phyloP scores from a whole-genome alignment of 1,140 invertebrate genomes.

The Wiebesia pumilae region DNA sequence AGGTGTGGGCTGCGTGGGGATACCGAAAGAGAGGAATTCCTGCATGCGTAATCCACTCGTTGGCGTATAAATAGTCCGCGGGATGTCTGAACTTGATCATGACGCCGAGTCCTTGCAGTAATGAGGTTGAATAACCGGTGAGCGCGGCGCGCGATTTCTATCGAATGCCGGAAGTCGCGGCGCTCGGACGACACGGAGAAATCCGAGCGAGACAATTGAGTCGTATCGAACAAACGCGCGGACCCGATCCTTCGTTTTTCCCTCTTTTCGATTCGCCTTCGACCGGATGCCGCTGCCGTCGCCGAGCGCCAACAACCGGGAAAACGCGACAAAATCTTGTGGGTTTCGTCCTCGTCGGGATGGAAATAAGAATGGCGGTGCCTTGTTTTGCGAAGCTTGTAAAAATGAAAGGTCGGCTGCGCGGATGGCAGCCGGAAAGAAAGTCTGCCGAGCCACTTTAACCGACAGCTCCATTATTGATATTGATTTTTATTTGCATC shows the following conservation, averaged over 20 bases:
- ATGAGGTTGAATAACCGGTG: constrained; percentile 53
- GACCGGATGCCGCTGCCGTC: neutral
- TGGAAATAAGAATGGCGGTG: too few species aligned
- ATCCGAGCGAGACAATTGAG: neutral
- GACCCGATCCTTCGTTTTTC: neutral
- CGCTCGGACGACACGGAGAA: constrained; percentile 5
- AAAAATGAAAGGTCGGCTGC: too few species aligned
- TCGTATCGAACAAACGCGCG: neutral
- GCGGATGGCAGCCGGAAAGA: neutral
- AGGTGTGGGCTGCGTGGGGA: neutral
- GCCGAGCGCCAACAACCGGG: neutral
- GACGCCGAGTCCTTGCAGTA: constrained; percentile 47
- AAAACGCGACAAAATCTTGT: too few species aligned
- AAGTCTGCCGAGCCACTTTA: neutral
- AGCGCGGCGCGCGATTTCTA: constrained; percentile 19
- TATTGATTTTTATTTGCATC: neutral
- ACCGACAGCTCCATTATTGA: neutral
- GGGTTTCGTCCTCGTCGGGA: too few species aligned
- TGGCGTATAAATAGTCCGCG: constrained; percentile 57
- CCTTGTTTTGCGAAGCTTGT: too few species aligned
- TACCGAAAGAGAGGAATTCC: constrained; percentile 65
- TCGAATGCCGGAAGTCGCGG: neutral
- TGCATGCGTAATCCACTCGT: constrained; percentile 64
- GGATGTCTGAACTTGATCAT: constrained; percentile 64
- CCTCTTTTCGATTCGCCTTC: neutral